Evolutionary conservation across 2,113 vertebrate genomes (phyloP), one percentile per base, ranked within the genome.

Genomic region (Oreochromis aureus): DNA sequence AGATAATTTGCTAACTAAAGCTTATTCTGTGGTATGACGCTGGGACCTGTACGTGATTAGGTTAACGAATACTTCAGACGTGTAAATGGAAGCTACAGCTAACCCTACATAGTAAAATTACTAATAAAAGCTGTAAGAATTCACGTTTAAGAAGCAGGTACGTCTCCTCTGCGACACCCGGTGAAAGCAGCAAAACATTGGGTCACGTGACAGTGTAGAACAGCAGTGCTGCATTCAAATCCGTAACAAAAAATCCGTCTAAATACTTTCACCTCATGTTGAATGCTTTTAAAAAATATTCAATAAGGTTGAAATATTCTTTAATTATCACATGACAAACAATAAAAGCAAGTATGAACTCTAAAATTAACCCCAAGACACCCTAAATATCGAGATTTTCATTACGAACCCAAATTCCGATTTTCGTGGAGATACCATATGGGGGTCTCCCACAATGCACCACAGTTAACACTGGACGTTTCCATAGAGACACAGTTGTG

Each of bases 401-500:
- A 1, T 3, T 5, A 3, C 18, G 5, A 24, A 19, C 0, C 2
- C 1, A 32, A 5, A 56, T 85, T 84, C 61, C 46, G 27, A 91
- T 1, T 10, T 10, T 1, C 0, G 0, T 10, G 66, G 27, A 32
- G 55, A 1, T 79, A 15, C 5, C 27, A 2, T 5, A 2, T 1
- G 4, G 19, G 32, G 46, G 27, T 78, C 46, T 69, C 92, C 94
- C 94, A 94, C 18, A 94, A 94, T 94, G 83, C 93, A 88, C 19
- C 24, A 86, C 55, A 12, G n/a, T 6, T 39, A 7, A 59, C 13
- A 58, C 10, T 36, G 3, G 15, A n/a, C 55, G 95, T 97, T 96
- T 94, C 92, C 95, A 97, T 97, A 92, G 95, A 94, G 93, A 96
- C 93, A 39, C 59, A n/a, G 54, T 87, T 79, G 58, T 32, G 41